These are phyloP conservation scores for Harpagus bidentatus DNA, from an alignment of 2,113 vertebrate species.

Conservation along the genomic window DNA sequence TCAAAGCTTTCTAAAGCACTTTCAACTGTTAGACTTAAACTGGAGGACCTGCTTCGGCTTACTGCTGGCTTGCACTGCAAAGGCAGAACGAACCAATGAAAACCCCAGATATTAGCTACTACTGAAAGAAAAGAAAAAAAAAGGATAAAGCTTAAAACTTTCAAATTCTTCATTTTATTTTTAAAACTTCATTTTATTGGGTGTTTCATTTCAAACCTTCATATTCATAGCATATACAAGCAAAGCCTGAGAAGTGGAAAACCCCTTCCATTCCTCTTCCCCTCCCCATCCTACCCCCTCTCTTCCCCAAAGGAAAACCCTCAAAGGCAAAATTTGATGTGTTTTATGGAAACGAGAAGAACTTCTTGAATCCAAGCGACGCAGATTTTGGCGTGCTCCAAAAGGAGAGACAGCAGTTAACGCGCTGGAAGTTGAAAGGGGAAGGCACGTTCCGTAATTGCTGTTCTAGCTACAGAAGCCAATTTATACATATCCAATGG, in stretches of 20 bases:
- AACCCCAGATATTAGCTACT: conserved; percentile 52
- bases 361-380: neutral
- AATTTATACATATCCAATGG: neutral
- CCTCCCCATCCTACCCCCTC: neutral
- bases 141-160: conserved; percentile 19
- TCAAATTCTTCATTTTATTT: conserved; percentile 47
- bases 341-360: neutral
- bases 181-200: conserved; percentile 55
- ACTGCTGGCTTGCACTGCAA: conserved; percentile 88
- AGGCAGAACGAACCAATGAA: conserved; percentile 70
- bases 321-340: neutral
- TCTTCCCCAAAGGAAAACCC: neutral
- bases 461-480: neutral
- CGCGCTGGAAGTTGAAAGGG: neutral
- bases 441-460: neutral
- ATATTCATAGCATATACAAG: conserved; percentile 44
- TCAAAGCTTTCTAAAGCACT: conserved; percentile 98
- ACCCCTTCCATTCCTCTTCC: neutral
- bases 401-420: neutral
- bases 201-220: conserved; percentile 56
- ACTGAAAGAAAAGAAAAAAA: conserved; percentile 3
- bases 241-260: neutral
- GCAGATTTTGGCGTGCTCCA: neutral
- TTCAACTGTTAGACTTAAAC: conserved; percentile 95
- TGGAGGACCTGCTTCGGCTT: conserved; percentile 91